A percentile compares a stretch with the other conserved stretches of the same genome.
Evolutionary conservation across 2,888 invertebrate species (phyloP).

Genomic region (Steromphala cineraria): DNA sequence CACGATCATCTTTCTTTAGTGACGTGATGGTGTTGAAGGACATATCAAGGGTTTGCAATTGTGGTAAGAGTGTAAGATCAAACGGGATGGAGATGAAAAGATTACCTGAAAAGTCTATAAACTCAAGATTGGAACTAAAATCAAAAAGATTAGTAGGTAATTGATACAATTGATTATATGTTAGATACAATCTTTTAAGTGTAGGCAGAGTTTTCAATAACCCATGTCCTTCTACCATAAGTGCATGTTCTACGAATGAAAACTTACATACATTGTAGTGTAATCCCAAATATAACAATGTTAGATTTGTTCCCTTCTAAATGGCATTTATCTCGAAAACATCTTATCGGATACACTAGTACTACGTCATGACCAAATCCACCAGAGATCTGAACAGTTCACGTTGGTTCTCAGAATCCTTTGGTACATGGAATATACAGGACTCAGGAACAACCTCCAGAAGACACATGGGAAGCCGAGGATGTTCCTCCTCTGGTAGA

Average conservation of each 20-base stretch:
- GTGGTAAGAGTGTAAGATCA: neutral
- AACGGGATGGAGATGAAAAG: neutral
- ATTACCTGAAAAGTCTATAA: neutral
- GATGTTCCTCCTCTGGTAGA: neutral
- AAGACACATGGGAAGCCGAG: neutral
- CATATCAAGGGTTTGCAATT: too few species aligned
- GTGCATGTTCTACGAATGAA: neutral
- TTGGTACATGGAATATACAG: neutral
- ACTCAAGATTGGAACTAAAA: neutral
- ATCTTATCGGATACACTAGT: too few species aligned
- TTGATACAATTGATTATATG: neutral
- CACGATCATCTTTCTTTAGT: too few species aligned
- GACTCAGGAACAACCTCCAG: neutral
- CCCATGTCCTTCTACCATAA: neutral
- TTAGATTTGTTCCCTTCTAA: too few species aligned
- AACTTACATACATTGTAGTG: too few species aligned
- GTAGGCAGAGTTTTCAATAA: neutral
- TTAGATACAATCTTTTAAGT: neutral
- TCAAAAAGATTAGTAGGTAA: neutral
- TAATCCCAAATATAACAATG: too few species aligned
- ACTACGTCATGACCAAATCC: too few species aligned
- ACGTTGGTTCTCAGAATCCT: too few species aligned
- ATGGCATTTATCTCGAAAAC: too few species aligned
- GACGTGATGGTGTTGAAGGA: too few species aligned
- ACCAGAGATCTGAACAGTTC: too few species aligned